These are phyloP conservation scores for Saimiri boliviensis DNA, from an alignment of 2,113 vertebrate genomes.

Conservation along the genomic window DNA sequence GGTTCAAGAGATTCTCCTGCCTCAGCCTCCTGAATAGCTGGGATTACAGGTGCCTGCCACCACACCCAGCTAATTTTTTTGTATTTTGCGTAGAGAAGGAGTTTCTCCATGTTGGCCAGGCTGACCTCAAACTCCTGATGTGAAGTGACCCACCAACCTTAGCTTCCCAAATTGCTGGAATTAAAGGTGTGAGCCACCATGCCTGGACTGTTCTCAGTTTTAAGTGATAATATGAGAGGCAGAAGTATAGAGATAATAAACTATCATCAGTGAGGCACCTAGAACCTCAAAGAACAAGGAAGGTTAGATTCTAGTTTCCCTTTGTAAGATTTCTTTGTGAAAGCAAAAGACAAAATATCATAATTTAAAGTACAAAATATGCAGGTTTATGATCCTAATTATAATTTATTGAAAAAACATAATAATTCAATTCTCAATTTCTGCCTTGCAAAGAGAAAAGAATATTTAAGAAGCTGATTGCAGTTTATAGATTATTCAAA, in stretches of 20 bases:
- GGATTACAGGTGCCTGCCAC: too few relatives aligned
- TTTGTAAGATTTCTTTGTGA: not conserved
- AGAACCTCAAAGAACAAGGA: not conserved
- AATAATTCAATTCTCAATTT: slow-evolving; percentile 3
- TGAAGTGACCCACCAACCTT: too few relatives aligned
- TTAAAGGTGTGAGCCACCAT: too few relatives aligned
- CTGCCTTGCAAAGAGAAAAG: not conserved
- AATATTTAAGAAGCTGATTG: not conserved
- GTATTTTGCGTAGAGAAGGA: too few relatives aligned
- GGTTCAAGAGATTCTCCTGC: too few relatives aligned
- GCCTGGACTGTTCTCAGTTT: not conserved
- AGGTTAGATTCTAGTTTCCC: not conserved
- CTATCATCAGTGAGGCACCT: not conserved
- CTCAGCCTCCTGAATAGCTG: too few relatives aligned
- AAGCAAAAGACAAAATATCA: not conserved
- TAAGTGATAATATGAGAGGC: not conserved
- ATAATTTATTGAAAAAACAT: not conserved
- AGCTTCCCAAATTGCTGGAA: too few relatives aligned
- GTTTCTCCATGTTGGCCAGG: too few relatives aligned
- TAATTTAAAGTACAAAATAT: slow-evolving; percentile 13
- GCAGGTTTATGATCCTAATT: not conserved
- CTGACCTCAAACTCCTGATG: too few relatives aligned
- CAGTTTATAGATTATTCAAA: slow-evolving; percentile 10
- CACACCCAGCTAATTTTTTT: too few relatives aligned
- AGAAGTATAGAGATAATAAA: not conserved